phyloP scores from a whole-genome alignment of 2,797 vertebrate species.

The Hydrophis major region DNA sequence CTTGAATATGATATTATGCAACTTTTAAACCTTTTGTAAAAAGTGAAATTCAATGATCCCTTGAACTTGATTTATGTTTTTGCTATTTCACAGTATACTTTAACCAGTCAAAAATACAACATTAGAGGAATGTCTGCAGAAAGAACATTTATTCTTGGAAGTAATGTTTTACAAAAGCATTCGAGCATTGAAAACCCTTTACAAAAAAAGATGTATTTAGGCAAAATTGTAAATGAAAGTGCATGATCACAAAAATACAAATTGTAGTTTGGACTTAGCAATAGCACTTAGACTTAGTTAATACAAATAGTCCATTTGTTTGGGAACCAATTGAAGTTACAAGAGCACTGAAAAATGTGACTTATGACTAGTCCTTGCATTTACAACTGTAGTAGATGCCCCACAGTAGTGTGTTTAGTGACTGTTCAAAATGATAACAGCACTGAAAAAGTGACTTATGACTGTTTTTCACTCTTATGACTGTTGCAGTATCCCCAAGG shows the following conservation, averaged over 20 bases:
- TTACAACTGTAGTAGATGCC: not conserved
- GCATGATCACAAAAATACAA: not conserved
- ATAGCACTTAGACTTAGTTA: not conserved
- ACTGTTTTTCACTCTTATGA: not conserved
- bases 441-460: not conserved
- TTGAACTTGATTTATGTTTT: not conserved
- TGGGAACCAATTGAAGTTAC: not conserved
- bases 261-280: not conserved
- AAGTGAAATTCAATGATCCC: not conserved
- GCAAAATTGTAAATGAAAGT: not conserved
- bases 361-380: not conserved
- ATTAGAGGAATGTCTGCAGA: not conserved
- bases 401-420: not conserved
- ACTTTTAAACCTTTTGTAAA: not conserved
- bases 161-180: not conserved
- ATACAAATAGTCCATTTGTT: not conserved
- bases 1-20: not conserved
- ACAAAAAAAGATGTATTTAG: not conserved
- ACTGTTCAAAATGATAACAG: not conserved
- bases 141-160: not conserved
- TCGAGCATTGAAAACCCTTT: not conserved
- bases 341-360: not conserved
- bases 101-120: not conserved
- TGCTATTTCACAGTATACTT: not conserved
- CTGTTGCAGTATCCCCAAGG: not conserved